Conservation (phyloP, 2,888 invertebrate species). For the Morpho achilles region DNA sequence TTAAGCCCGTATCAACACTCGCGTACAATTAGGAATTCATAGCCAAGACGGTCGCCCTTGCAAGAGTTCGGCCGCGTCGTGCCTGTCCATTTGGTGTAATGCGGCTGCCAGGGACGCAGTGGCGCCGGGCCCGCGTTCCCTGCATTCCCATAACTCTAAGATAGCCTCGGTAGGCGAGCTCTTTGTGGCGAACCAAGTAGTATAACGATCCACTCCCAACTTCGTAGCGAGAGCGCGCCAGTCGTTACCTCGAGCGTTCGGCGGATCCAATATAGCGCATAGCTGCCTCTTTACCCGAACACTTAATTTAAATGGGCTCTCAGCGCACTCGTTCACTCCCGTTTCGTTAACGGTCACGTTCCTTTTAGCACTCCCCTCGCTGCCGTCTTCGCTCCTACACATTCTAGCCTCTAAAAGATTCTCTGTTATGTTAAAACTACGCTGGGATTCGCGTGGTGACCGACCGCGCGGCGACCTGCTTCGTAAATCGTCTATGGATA, state of each 20-base stretch:
- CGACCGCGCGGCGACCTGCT: constrained; percentile 69
- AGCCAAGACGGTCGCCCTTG: constrained; percentile 72
- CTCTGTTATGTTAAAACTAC: constrained; percentile 72
- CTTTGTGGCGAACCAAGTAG: constrained; percentile 98
- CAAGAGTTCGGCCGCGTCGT: constrained; percentile 67
- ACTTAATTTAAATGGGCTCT: constrained; percentile 80
- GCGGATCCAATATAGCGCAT: constrained; percentile 89
- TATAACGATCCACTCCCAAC: constrained; percentile 95
- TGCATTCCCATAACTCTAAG: constrained; percentile 96
- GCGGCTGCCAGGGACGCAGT: constrained; percentile 84
- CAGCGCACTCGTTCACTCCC: constrained; percentile 81
- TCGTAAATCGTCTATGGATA: constrained; percentile 66
- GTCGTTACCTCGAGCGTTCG: constrained; percentile 94
- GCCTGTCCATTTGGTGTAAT: constrained; percentile 64
- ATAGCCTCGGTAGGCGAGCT: constrained; percentile 98
- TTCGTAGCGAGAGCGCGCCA: constrained; percentile 98
- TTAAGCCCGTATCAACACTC: constrained; percentile 14
- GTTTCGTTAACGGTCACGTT: constrained; percentile 80
- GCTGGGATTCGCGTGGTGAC: constrained; percentile 69
- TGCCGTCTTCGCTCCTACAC: constrained; percentile 69
- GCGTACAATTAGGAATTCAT: constrained; percentile 47
- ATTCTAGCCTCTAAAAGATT: constrained; percentile 69
- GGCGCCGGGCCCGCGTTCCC: constrained; percentile 90
- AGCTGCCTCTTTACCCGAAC: constrained; percentile 77
- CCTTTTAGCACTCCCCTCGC: constrained; percentile 68